Conservation (phyloP, 2,113 vertebrate genomes). For the Mixornis gularis region DNA sequence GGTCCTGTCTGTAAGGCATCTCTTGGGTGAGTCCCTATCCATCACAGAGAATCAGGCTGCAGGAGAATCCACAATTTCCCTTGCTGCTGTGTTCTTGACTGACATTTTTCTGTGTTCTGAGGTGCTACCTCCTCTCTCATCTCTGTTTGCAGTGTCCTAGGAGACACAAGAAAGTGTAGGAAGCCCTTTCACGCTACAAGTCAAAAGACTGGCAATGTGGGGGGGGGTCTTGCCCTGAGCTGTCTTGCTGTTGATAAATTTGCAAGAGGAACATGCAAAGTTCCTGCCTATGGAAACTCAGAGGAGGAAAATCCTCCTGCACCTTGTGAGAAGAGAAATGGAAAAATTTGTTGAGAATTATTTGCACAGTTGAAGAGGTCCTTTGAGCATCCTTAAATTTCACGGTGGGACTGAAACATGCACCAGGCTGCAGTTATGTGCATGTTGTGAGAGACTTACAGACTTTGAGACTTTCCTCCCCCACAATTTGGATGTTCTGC, state of each 20-base stretch:
- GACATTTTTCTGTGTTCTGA: neutral
- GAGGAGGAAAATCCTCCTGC: neutral
- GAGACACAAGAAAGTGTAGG: neutral
- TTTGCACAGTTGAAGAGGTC: neutral
- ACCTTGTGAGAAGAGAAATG: neutral
- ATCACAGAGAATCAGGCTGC: neutral
- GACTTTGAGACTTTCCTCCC: neutral
- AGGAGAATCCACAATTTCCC: neutral
- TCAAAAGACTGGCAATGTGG: neutral
- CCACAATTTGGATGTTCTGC: neutral
- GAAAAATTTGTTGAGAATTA: neutral
- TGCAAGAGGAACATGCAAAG: neutral
- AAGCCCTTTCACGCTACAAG: neutral
- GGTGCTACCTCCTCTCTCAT: neutral
- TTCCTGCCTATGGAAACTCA: neutral
- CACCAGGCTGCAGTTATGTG: neutral
- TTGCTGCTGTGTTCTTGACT: neutral
- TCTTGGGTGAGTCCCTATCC: neutral
- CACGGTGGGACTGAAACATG: fast-evolving
- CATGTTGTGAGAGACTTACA: neutral
- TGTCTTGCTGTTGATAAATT: neutral
- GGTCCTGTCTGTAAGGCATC: neutral
- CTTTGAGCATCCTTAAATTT: neutral
- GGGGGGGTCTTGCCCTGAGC: neutral
- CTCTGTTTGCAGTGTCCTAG: neutral